These are phyloP conservation scores for Leucania comma DNA, from an alignment of 2,888 invertebrate species.

Conservation along the genomic window DNA sequence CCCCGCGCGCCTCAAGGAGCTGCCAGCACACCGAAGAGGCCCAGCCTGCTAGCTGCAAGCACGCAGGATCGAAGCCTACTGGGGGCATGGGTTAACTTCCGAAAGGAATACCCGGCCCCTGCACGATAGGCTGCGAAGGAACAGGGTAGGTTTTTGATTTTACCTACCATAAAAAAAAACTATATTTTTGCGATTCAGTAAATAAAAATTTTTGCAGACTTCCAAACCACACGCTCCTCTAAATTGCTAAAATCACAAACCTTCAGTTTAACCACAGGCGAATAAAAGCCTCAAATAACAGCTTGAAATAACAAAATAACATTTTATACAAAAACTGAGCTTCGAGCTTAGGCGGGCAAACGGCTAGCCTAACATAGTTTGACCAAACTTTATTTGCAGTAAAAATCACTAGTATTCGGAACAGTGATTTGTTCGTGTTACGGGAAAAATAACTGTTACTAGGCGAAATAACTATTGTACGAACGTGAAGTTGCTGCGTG, in stretches of 20 bases:
- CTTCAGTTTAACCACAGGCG: constrained; percentile 2
- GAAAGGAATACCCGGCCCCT: too few species aligned
- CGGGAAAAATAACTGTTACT: neutral
- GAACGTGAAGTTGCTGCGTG: neutral
- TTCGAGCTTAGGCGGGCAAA: constrained; percentile 2
- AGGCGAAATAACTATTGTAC: neutral
- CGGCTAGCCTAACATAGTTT: constrained; percentile 1
- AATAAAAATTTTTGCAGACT: neutral
- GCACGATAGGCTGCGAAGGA: too few species aligned
- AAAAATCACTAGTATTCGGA: constrained; percentile 38
- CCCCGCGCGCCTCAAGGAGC: too few species aligned
- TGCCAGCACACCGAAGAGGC: too few species aligned
- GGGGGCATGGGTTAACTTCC: too few species aligned
- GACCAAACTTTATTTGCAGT: constrained; percentile 35
- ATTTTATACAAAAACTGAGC: constrained; percentile 28
- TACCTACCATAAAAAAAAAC: too few species aligned
- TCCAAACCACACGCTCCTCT: constrained; percentile 4
- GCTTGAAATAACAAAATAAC: constrained; percentile 38
- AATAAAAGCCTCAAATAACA: constrained; percentile 28
- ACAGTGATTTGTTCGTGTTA: constrained; percentile 27
- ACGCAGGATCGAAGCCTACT: too few species aligned
- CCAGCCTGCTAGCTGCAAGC: too few species aligned
- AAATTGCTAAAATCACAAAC: constrained; percentile 39
- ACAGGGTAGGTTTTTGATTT: too few species aligned
- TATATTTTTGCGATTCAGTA: neutral